These are phyloP conservation scores for Nasonia oneida DNA, from an alignment of 2,888 invertebrate genomes.

Conservation along the genomic window DNA sequence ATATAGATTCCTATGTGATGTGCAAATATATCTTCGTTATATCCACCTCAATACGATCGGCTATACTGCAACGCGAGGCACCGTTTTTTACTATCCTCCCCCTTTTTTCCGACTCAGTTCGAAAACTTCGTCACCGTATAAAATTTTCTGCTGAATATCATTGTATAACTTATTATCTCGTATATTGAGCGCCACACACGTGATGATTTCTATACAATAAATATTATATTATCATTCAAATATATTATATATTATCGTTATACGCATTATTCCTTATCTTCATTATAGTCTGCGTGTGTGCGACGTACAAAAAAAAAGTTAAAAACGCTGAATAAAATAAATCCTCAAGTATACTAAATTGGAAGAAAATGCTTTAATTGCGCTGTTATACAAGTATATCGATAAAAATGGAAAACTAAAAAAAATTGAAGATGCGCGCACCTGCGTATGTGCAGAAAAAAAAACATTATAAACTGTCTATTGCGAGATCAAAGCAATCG, in stretches of 20 bases:
- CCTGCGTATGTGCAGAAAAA: constrained; percentile 7
- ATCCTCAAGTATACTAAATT: constrained; percentile 27
- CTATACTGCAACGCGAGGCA: constrained; percentile 9
- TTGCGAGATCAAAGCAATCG: constrained; percentile 54
- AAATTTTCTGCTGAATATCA: constrained; percentile 4
- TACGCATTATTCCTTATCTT: not conserved
- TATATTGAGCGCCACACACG: not conserved
- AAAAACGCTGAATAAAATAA: constrained; percentile 35
- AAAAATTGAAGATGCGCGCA: constrained; percentile 28
- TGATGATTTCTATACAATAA: not conserved
- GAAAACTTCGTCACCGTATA: not conserved
- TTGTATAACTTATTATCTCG: not conserved
- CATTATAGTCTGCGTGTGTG: constrained; percentile 7
- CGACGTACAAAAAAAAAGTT: not conserved
- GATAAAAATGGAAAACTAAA: not conserved
- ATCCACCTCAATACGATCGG: not conserved
- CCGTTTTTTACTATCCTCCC: not conserved
- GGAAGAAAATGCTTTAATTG: constrained; percentile 40
- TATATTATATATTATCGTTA: not conserved
- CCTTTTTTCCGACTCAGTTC: not conserved
- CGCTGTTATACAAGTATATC: constrained; percentile 40
- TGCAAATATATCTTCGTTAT: constrained; percentile 8
- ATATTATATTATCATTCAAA: not conserved
- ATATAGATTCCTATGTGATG: constrained; percentile 12
- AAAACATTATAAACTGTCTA: constrained; percentile 57